Evolutionary conservation across 1,140 invertebrate genomes (phyloP).

Genomic region (Arctopsyche grandis): DNA sequence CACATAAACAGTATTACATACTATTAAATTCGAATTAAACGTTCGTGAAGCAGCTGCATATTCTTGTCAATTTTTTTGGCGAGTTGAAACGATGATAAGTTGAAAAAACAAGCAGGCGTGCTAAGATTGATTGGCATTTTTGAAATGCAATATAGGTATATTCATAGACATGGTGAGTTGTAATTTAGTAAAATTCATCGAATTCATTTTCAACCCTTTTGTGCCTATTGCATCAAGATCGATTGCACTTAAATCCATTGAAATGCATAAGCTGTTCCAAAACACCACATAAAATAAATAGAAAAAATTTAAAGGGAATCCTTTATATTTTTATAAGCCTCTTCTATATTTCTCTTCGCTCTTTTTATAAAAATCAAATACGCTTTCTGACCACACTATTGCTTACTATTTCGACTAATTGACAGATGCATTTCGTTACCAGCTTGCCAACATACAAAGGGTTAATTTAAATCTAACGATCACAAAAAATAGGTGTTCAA

Average conservation of each 20-base stretch:
- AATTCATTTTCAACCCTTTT: background rate
- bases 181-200: too few species aligned
- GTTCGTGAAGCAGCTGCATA: background rate
- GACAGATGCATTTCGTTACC: slow-evolving; percentile 20
- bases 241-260: background rate
- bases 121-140: background rate
- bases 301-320: too few species aligned
- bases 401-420: background rate
- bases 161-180: too few species aligned
- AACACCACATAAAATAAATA: too few species aligned
- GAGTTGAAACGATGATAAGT: background rate
- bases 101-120: background rate
- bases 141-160: slow-evolving; percentile 1
- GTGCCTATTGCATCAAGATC: background rate
- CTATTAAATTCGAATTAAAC: background rate
- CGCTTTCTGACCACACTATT: too few species aligned
- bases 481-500: background rate
- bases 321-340: too few species aligned
- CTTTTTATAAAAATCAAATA: too few species aligned
- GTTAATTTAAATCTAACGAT: slow-evolving; percentile 8
- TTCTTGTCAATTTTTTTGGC: slow-evolving; percentile 7
- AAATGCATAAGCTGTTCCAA: background rate
- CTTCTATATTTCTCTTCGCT: too few species aligned
- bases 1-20: background rate
- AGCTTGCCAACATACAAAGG: slow-evolving; percentile 14